Percentiles rank a stretch among this genome's conserved stretches.
Conservation (phyloP, 2,113 vertebrate species). For the Eulacestoma nigropectus region DNA sequence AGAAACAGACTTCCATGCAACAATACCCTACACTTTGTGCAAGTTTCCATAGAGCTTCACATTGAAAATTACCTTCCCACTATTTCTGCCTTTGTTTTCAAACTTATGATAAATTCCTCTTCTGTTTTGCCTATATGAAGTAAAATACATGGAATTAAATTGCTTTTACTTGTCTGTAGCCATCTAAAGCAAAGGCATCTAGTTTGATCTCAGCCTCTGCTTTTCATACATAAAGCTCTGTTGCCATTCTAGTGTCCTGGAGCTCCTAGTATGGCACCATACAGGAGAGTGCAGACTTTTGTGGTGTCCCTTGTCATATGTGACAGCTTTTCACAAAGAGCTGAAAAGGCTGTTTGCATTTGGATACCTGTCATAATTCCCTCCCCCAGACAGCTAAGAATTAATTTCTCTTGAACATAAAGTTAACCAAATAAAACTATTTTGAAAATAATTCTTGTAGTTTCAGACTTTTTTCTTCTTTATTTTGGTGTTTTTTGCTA, state of each 20-base stretch:
- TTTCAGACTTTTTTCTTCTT: background rate
- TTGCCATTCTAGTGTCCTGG: background rate
- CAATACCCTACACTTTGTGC: fast-evolving
- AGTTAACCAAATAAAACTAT: background rate
- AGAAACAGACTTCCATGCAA: background rate
- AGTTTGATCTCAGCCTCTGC: background rate
- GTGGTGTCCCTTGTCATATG: fast-evolving
- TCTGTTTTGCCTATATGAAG: background rate
- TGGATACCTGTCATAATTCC: background rate
- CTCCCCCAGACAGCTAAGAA: background rate
- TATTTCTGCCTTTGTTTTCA: background rate
- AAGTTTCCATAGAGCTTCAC: background rate
- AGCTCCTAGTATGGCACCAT: background rate
- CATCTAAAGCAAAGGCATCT: background rate
- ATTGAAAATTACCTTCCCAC: background rate
- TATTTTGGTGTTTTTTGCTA: background rate
- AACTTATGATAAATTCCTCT: background rate
- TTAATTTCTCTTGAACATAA: background rate
- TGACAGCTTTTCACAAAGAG: background rate
- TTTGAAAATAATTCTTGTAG: background rate
- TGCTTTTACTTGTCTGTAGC: background rate
- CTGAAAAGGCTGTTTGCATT: background rate
- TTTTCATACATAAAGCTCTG: background rate
- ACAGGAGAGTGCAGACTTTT: background rate
- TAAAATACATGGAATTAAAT: background rate